Conservation (phyloP, 2,797 vertebrate species). For the Cirrhinus mrigala region DNA sequence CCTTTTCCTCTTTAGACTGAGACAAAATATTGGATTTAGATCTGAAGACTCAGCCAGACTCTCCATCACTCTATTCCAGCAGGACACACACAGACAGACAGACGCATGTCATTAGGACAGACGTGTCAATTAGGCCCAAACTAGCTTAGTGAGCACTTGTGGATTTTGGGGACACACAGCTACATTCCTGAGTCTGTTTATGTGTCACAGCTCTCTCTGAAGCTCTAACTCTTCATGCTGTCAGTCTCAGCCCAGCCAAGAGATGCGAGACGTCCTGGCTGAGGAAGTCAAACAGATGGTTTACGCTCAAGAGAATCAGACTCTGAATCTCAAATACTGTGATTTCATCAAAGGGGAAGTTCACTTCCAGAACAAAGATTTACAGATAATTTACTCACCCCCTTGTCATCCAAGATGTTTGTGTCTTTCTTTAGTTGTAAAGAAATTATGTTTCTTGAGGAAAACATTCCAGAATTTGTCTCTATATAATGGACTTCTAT, state of each 20-base stretch:
- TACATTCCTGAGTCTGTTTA: slow-evolving; percentile 75
- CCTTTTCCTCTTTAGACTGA: too few species aligned
- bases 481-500: too few species aligned
- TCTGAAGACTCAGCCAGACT: slow-evolving; percentile 53
- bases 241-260: slow-evolving; percentile 9
- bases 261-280: slow-evolving; percentile 16
- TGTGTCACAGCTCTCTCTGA: slow-evolving; percentile 53
- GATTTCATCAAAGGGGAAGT: not conserved
- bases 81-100: slow-evolving; percentile 49
- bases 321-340: not conserved
- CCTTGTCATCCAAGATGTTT: too few species aligned
- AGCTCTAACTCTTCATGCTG: slow-evolving; percentile 39
- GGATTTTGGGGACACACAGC: slow-evolving; percentile 75
- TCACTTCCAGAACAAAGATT: too few species aligned
- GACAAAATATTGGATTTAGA: slow-evolving; percentile 23
- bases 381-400: too few species aligned
- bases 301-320: not conserved
- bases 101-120: slow-evolving; percentile 63
- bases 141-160: slow-evolving; percentile 70
- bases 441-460: too few species aligned
- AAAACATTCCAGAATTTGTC: too few species aligned
- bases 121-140: slow-evolving; percentile 72
- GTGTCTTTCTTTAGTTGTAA: too few species aligned
- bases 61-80: slow-evolving; percentile 25
- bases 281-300: slow-evolving; percentile 11